Percentiles rank a stretch among this genome's conserved stretches.
Conservation (phyloP, 2,888 invertebrate genomes). For the Aleiodes testaceus region DNA sequence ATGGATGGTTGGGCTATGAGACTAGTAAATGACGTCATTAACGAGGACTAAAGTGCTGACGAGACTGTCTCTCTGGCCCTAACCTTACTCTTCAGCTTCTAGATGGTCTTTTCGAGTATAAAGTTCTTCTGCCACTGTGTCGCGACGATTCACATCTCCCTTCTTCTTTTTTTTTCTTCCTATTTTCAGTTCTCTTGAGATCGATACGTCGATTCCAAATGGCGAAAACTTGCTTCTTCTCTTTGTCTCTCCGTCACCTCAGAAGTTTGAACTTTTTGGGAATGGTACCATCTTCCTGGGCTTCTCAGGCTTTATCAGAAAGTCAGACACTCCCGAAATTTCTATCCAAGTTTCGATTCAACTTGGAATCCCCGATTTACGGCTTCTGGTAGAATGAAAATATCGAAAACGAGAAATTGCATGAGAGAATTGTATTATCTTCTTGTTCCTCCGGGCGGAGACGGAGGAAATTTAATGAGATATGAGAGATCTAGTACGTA, state of each 20-base stretch:
- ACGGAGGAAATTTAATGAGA: too few species aligned
- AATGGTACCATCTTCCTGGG: neutral
- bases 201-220: conserved; percentile 63
- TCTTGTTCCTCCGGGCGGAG: too few species aligned
- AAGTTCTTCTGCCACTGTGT: conserved; percentile 22
- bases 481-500: neutral
- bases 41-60: conserved; percentile 67
- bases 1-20: conserved; percentile 52
- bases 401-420: conserved; percentile 15
- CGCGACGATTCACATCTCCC: conserved; percentile 41
- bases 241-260: conserved; percentile 16
- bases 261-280: conserved; percentile 31
- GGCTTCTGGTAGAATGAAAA: neutral
- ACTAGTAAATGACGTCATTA: conserved; percentile 68
- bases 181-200: conserved; percentile 57
- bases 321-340: conserved; percentile 24
- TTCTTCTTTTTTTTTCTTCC: conserved; percentile 43
- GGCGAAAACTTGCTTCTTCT: conserved; percentile 38
- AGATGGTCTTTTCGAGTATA: neutral
- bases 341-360: conserved; percentile 20
- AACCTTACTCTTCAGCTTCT: neutral
- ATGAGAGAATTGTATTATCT: neutral
- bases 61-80: conserved; percentile 56
- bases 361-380: conserved; percentile 24
- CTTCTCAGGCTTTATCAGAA: conserved; percentile 20